Base-by-base conservation (phyloP, 2,113 vertebrate species). In the Ornithorhynchus anatinus region DNA sequence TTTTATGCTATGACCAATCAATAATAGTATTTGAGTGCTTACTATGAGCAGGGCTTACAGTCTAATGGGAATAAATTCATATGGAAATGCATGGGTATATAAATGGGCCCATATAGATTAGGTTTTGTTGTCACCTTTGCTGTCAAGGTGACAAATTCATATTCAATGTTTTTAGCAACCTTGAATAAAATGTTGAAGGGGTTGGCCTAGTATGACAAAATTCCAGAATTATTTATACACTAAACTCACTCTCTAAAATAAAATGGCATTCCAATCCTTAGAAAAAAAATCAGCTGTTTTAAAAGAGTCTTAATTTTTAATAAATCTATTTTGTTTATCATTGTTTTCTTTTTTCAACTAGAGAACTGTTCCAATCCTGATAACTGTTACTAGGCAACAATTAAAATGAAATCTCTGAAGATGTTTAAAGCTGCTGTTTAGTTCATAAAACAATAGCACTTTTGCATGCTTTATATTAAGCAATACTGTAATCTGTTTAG, bases 301-400 rank as follows among this genome's bases (percentile, higher is more conserved):
- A 69, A 83, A 82, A 72, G 9, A 75, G 74, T 68, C 25, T 17
- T 72, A 69, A 50, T 71, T 80, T 84, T 84, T 35, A 63, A 66
- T 76, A 4, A 53, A 36, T 54, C 11, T 29, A 25, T 65, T 82
- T 69, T 70, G 25, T 60, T 78, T 62, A 70, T 22, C 70, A 47
- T 71, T 79, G 69, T 73, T 61, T 84, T 75, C 59, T 43, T 52
- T 76, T 88, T 74, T 77, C 80, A 78, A 52, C 51, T 79, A 62
- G 68, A 74, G 76, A 81, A 75, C 66, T 77, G 5, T 80, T 81
- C 43, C 39, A 52, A 60, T 82, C 66, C 42, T 72, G 43, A n/a
- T 57, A 72, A 62, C 77, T 80, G 86, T 94, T 89, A 88, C 86
- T 86, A 91, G 78, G 82, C 86, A 93, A 91, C 89, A 86, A 82